phyloP scores from a whole-genome alignment of 1,140 invertebrate species.

The Panagrolaimus sp. region DNA sequence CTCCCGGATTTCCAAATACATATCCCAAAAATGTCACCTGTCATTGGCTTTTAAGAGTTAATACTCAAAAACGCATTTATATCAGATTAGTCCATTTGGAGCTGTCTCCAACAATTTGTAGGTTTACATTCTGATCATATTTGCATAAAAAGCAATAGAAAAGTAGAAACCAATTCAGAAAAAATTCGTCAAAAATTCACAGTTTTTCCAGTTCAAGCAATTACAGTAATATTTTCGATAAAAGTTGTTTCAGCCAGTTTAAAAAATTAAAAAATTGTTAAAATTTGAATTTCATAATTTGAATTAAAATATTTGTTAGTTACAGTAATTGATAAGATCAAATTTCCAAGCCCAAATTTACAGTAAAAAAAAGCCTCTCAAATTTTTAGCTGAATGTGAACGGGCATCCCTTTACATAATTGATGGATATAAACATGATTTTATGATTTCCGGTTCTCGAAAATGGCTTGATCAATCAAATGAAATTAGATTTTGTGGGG shows the following conservation, averaged over 20 bases:
- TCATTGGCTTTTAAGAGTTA: slow-evolving; percentile 42
- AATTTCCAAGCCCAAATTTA: background rate
- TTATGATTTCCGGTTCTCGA: background rate
- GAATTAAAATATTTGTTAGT: background rate
- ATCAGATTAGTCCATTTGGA: slow-evolving; percentile 39
- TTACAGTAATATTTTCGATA: too few relatives aligned
- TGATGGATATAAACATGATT: slow-evolving; percentile 42
- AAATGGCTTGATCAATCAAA: background rate
- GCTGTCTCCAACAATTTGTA: slow-evolving; percentile 41
- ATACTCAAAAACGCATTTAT: slow-evolving; percentile 35
- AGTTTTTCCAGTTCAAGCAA: background rate
- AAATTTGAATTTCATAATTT: background rate
- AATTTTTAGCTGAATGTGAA: slow-evolving; percentile 44
- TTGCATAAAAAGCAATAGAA: too few relatives aligned
- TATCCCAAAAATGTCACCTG: slow-evolving; percentile 40
- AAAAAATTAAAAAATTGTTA: too few relatives aligned
- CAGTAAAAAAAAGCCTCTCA: background rate
- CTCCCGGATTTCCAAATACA: slow-evolving; percentile 35
- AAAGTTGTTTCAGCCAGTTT: too few relatives aligned
- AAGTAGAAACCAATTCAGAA: too few relatives aligned
- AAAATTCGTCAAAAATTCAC: background rate
- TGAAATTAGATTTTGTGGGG: slow-evolving; percentile 33
- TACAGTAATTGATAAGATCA: background rate
- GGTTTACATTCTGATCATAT: too few relatives aligned
- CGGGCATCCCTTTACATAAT: slow-evolving; percentile 35